These are phyloP conservation scores for Blomia tropicalis DNA, from an alignment of 2,888 invertebrate genomes.

Conservation along the genomic window DNA sequence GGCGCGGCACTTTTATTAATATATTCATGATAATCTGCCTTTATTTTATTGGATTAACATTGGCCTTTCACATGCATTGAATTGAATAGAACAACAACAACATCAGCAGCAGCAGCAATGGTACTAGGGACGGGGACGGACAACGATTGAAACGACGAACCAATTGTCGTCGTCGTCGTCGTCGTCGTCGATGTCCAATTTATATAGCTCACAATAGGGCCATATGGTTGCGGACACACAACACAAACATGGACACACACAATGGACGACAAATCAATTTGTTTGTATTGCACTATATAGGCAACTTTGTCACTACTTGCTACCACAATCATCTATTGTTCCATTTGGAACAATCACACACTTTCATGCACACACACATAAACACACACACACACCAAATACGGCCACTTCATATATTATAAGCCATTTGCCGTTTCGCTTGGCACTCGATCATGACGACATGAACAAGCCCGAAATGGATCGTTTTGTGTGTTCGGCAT, in stretches of 20 bases:
- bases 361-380: no score
- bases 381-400: no score
- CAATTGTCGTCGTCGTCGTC: constrained; percentile 10
- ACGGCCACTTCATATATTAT: no score
- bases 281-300: constrained; percentile 3
- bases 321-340: no score
- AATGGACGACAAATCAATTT: neutral
- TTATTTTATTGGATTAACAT: constrained; percentile 4
- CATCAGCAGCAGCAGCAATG: no score
- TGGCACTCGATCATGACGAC: neutral
- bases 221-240: neutral
- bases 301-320: constrained; percentile 5
- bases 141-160: neutral
- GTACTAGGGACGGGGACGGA: no score
- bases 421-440: constrained; percentile 10
- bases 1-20: constrained; percentile 6
- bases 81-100: neutral
- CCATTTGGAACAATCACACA: constrained; percentile 10
- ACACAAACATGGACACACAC: neutral
- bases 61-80: constrained; percentile 4
- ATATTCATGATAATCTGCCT: constrained; percentile 10
- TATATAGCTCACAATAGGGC: neutral
- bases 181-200: neutral
- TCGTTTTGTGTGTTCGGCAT: neutral
- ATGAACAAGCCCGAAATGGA: neutral